Percentiles rank a stretch among this genome's conserved stretches.
phyloP scores from a whole-genome alignment of 2,888 invertebrate species.

The Strigamia maritima region DNA sequence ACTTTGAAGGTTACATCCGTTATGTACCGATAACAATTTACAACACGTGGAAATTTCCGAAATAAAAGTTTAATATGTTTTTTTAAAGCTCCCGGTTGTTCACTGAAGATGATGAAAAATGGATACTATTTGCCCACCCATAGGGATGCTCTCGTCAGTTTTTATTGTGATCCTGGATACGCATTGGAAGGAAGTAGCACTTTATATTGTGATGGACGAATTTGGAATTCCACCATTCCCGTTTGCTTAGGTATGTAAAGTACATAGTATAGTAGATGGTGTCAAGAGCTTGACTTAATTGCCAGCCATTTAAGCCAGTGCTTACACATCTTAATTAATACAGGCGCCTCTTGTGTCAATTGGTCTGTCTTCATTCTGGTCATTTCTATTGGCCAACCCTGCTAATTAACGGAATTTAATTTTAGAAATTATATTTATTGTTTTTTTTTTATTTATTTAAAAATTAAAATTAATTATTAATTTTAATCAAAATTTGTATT shows the following conservation, averaged over 20 bases:
- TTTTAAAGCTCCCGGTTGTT: conserved; percentile 42
- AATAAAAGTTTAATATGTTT: neutral
- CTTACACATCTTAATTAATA: neutral
- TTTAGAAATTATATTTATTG: no score
- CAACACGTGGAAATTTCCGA: neutral
- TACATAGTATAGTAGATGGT: neutral
- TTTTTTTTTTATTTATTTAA: no score
- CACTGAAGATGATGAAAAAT: conserved; percentile 39
- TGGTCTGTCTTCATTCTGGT: neutral
- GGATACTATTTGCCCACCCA: conserved; percentile 47
- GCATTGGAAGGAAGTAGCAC: conserved; percentile 60
- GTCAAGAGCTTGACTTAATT: neutral
- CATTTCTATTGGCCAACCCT: neutral
- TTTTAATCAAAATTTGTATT: no score
- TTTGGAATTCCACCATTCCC: conserved; percentile 69
- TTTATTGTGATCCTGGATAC: conserved; percentile 66
- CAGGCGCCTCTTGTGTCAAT: neutral
- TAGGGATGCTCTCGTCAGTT: conserved; percentile 60
- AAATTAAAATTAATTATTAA: no score
- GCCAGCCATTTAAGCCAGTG: neutral
- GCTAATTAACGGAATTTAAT: neutral
- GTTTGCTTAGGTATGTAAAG: conserved; percentile 61
- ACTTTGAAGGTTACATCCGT: neutral
- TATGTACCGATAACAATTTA: neutral
- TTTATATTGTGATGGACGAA: conserved; percentile 68